Conservation (phyloP, 2,888 invertebrate species). For the Stenchaetothrips biformis region DNA sequence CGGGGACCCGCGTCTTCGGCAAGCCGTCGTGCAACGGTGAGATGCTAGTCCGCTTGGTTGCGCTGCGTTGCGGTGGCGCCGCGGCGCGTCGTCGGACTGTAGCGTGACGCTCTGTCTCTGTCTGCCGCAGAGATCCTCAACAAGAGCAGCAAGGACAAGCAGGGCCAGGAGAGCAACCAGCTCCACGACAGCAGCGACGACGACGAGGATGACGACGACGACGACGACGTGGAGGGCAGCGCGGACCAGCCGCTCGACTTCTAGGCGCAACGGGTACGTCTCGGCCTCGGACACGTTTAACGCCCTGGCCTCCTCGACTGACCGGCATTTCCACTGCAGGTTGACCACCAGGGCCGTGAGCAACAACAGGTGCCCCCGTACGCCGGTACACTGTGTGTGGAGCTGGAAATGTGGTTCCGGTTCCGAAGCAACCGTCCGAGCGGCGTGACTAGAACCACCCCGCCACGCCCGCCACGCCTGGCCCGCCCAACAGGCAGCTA, state of each 20-base stretch:
- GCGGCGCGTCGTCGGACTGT: background rate
- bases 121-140: slow-evolving; percentile 31
- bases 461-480: background rate
- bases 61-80: too few species aligned
- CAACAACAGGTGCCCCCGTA: too few species aligned
- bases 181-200: slow-evolving; percentile 53
- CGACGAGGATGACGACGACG: slow-evolving; percentile 70
- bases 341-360: too few species aligned
- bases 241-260: slow-evolving; percentile 72
- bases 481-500: background rate
- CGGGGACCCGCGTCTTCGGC: slow-evolving; percentile 76
- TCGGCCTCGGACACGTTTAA: too few species aligned
- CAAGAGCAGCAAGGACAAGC: slow-evolving; percentile 45
- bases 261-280: slow-evolving; percentile 46
- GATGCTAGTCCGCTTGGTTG: background rate
- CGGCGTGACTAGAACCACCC: background rate
- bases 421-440: slow-evolving; percentile 14
- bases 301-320: too few species aligned
- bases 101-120: background rate
- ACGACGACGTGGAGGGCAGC: slow-evolving; percentile 67
- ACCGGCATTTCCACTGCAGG: too few species aligned
- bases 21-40: slow-evolving; percentile 50
- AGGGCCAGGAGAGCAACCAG: slow-evolving; percentile 37
- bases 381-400: background rate
- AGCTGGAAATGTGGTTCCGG: background rate